Percentiles rank a stretch among this genome's conserved stretches.
phyloP scores from a whole-genome alignment of 2,797 vertebrate genomes.

The Tragelaphus oryx region DNA sequence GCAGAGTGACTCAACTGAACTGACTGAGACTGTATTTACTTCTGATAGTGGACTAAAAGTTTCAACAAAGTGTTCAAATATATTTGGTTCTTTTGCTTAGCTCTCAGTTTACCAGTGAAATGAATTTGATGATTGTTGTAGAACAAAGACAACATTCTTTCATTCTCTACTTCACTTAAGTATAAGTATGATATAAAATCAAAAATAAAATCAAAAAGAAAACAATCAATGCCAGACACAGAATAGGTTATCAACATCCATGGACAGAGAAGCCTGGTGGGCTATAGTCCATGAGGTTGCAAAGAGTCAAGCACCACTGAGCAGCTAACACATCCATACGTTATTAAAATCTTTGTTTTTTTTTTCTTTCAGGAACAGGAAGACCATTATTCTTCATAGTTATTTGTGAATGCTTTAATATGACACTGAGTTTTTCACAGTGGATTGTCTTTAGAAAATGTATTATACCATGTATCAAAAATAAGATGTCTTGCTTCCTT shows the following conservation, averaged over 20 bases:
- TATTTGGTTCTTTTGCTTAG: background rate
- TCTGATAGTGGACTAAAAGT: background rate
- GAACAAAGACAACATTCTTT: background rate
- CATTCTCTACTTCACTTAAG: background rate
- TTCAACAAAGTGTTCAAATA: background rate
- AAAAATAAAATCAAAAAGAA: background rate
- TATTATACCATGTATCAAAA: background rate
- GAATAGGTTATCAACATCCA: background rate
- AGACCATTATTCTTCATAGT: background rate
- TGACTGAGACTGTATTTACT: background rate
- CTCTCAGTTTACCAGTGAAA: background rate
- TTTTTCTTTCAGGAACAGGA: background rate
- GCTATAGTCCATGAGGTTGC: background rate
- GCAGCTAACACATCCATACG: background rate
- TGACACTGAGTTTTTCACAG: background rate
- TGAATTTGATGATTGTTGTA: background rate
- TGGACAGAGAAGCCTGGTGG: background rate
- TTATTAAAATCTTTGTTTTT: background rate
- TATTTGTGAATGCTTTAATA: background rate
- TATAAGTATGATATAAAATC: background rate
- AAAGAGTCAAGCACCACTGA: background rate
- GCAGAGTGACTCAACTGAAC: background rate
- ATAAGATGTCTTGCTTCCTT: background rate
- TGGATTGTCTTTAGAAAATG: background rate
- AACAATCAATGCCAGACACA: background rate